These are phyloP conservation scores for Oceanodroma tethys DNA, from an alignment of 2,113 vertebrate species.

Conservation along the genomic window DNA sequence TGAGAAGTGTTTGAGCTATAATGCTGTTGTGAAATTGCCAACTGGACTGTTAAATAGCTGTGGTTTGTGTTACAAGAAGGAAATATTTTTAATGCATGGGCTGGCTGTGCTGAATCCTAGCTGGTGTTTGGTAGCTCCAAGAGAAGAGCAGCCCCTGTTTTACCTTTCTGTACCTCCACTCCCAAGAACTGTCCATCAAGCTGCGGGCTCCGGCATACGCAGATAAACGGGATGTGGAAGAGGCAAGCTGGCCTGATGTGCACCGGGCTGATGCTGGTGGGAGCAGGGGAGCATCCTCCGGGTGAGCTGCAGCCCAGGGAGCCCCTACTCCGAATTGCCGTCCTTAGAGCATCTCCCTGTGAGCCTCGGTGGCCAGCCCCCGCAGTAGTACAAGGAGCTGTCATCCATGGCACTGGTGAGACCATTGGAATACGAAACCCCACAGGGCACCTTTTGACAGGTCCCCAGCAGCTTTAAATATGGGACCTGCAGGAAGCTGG, in stretches of 20 bases:
- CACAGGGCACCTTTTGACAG: not conserved
- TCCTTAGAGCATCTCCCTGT: not conserved
- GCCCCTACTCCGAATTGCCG: rapidly evolving
- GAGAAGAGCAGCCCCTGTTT: not conserved
- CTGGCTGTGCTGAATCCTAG: not conserved
- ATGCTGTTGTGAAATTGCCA: constrained; percentile 31
- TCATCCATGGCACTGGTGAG: not conserved
- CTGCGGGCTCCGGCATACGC: not conserved
- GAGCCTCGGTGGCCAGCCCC: not conserved
- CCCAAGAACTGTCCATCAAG: rapidly evolving
- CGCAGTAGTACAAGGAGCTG: not conserved
- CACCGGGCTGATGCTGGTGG: not conserved
- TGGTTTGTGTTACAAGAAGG: constrained; percentile 24
- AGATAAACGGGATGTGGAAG: not conserved
- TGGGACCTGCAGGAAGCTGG: not conserved
- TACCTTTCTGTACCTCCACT: not conserved
- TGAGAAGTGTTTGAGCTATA: not conserved
- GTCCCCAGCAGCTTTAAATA: not conserved
- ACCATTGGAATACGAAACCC: not conserved
- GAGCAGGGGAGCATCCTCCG: not conserved
- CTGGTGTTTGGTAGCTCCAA: not conserved
- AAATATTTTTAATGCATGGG: not conserved
- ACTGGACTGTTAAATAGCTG: constrained; percentile 47
- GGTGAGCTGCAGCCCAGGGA: not conserved
- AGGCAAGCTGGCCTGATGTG: not conserved